phyloP scores from a whole-genome alignment of 2,888 invertebrate genomes.

The Ectemnius continuus region DNA sequence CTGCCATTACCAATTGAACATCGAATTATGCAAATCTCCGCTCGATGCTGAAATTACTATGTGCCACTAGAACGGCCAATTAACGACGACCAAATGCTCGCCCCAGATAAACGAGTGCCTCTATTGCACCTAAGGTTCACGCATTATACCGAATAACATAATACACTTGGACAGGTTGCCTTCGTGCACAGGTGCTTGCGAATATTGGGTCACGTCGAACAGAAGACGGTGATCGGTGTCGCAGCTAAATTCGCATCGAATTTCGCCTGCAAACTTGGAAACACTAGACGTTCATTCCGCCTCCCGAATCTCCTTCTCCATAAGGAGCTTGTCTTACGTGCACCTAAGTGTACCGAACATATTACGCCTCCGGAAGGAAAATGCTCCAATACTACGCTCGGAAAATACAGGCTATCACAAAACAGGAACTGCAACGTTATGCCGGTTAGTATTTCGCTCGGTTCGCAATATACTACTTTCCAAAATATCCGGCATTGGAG shows the following conservation, averaged over 20 bases:
- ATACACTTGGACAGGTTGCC: background rate
- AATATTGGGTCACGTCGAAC: background rate
- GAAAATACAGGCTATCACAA: conserved; percentile 1
- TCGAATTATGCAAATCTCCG: no score
- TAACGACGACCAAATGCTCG: no score
- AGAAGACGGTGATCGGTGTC: background rate
- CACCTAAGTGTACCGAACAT: conserved; percentile 9
- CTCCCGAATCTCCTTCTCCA: background rate
- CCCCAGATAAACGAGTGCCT: no score
- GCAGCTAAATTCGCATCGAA: conserved; percentile 17
- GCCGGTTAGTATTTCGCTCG: no score
- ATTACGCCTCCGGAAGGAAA: conserved; percentile 10
- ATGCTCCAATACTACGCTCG: background rate
- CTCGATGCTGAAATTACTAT: no score
- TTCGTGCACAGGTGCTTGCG: background rate
- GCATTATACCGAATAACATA: background rate
- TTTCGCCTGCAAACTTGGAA: conserved; percentile 18
- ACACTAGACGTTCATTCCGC: conserved; percentile 8
- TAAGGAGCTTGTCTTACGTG: conserved; percentile 9
- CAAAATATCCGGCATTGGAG: no score
- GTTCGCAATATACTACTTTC: no score
- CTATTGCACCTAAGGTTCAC: background rate
- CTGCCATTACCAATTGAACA: no score
- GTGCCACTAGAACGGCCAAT: no score
- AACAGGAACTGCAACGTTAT: no score